Percentiles rank a stretch among this genome's conserved stretches.
Conservation (phyloP, 30 jellyfish, hydroid and myxozoan genomes). For the Catostylus mosaicus region DNA sequence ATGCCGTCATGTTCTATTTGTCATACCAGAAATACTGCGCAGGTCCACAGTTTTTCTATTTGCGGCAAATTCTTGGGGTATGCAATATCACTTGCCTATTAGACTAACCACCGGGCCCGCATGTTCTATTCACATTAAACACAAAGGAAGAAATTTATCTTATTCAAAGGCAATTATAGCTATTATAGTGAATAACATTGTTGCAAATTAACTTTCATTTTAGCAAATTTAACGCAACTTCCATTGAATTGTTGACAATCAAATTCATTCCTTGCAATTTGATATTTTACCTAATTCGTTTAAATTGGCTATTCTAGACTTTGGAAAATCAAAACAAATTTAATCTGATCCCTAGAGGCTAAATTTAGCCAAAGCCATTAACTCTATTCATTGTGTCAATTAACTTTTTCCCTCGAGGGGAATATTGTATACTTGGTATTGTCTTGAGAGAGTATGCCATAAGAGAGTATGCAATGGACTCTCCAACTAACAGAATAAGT, state of each 20-base stretch:
- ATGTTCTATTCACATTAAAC: background rate
- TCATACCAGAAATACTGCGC: constrained; percentile 46
- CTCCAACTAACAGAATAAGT: no score
- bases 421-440: no score
- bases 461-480: no score
- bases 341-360: no score
- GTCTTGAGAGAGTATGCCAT: no score
- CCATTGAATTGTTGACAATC: background rate
- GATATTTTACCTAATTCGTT: no score
- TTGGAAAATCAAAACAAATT: no score
- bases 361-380: no score
- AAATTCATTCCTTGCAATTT: background rate
- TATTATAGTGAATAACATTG: background rate
- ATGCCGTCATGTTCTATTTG: constrained; percentile 34
- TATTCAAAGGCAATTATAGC: background rate
- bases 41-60: constrained; percentile 35
- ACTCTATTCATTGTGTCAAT: no score
- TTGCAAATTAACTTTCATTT: background rate
- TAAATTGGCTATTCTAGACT: background rate
- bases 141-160: background rate
- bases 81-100: background rate
- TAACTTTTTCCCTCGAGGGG: no score
- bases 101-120: background rate
- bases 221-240: background rate
- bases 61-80: constrained; percentile 61